Evolutionary conservation across 2,888 invertebrate species (phyloP), one percentile per base, ranked within the genome.

Genomic region (Mythimna ferrago): DNA sequence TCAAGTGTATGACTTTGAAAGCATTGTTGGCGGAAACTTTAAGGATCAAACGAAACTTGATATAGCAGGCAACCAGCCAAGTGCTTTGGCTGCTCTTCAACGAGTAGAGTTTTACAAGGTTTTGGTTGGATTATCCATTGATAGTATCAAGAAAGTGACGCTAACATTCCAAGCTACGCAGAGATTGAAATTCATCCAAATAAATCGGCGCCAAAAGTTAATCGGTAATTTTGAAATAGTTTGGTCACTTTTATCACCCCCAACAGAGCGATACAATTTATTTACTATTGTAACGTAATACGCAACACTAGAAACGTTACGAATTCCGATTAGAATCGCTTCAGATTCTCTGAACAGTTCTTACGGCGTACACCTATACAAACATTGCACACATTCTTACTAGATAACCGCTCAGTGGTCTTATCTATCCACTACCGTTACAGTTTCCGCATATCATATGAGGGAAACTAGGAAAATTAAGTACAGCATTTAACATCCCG

Each of bases 391-490:
- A 80, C 64, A 66, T 73, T 72, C 72, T 65, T 74, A 78, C 82
- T 83, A 86, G 85, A 85, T 87, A 86, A 86, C 69, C 60, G 71
- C 58, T 62, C 48, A 66, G 77, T 74, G 76, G 74, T 78, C 78
- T 75, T 83, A 86, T 84, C 85, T 88, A 88, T 77, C 85, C 86
- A 86, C 83, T 72, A 85, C 84, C 86, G 89, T 91, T 89, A 89
- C 88, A 79, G 85, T 90, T 93, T 94, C 94, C 94, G 92, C 89
- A 90, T 91, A 88, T 85, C 84, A 85, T 82, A 83, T 75, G 80
- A 87, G 89, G 92, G 90, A 93, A 94, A 93, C 89, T 86, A 89
- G 90, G 92, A 92, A 94, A 93, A 92, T 82, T 85, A 85, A 87
- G 75, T 84, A 78, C 81, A 76, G 72, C 73, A 80, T 86, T 86